Conservation (phyloP, 1,140 invertebrate species). For the Stenopsyche tienmushanensis region DNA sequence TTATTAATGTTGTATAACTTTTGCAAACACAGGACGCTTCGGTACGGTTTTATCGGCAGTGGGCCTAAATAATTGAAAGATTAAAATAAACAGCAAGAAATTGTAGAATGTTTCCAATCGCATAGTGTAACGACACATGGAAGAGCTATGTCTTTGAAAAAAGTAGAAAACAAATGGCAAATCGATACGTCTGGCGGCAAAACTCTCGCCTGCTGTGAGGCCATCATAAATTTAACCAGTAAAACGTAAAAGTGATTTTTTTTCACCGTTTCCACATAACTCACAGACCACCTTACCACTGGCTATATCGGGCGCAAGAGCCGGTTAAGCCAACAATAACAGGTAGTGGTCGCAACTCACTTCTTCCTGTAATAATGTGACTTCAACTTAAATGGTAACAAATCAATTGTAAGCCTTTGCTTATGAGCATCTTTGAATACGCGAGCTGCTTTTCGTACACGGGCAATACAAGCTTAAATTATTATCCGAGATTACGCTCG, state of each 20-base stretch:
- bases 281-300: conserved; percentile 25
- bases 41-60: no score
- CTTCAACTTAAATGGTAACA: conserved; percentile 16
- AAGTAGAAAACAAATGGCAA: neutral
- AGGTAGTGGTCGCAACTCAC: conserved; percentile 15
- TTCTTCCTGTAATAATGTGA: conserved; percentile 16
- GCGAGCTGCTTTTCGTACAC: no score
- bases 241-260: conserved; percentile 37
- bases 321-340: conserved; percentile 20
- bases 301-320: conserved; percentile 15
- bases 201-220: conserved; percentile 26
- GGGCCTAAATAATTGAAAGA: no score
- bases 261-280: conserved; percentile 33
- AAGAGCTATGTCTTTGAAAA: no score
- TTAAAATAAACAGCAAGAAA: no score
- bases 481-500: no score
- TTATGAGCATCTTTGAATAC: no score
- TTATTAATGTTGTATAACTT: no score
- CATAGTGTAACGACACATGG: no score
- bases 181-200: conserved; percentile 12
- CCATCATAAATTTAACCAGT: conserved; percentile 23
- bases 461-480: no score
- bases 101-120: no score
- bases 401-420: conserved; percentile 8
- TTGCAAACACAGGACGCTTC: no score